Evolutionary conservation across 2,888 invertebrate species (phyloP), one percentile per base, ranked within the genome.

Genomic region (Apamea crenata): DNA sequence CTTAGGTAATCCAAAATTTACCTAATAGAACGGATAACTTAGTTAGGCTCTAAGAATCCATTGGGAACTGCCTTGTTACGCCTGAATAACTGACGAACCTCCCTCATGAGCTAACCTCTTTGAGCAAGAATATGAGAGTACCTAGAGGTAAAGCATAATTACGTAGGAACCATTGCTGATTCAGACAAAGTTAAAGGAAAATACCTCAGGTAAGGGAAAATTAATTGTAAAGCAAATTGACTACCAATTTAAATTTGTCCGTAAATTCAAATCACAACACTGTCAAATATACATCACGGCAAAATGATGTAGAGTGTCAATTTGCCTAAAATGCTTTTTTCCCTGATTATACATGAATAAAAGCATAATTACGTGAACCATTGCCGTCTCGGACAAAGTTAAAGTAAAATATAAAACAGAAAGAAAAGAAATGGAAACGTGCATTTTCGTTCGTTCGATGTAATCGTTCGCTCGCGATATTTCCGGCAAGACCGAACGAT

Each of bases 381-480:
- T 74, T 68, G 61, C 78, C 32, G 47, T 63, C 6, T 77, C 47
- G 50, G 66, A 72, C 63, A 80, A 72, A 70, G 47, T 73, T 61
- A 50, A 70, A 79, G 32, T 40, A 61, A 78, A 78, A 79, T 67
- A 40, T 67, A 8, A 70, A 72, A 69, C 16, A 10, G n/a, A 36
- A 68, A 36, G 50, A 68, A 67, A 77, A 66, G 36, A 78, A 81
- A 81, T 74, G 47, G 36, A 32, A 61, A 21, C 66, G 21, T 77
- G 50, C 68, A 83, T 86, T 85, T 83, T 80, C 53, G 79, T 74
- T 69, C 61, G 14, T 44, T 63, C 76, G 71, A 75, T 78, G 79
- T 81, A 88, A 83, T 82, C 80, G 81, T 77, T 63, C 75, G 72
- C 69, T 56, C 21, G 71, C 74, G 88, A 90, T 89, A 85, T 88